A percentile compares a stretch with the other conserved stretches of the same genome.
Conservation (phyloP, 2,888 invertebrate species). For the Torymus tubicola region DNA sequence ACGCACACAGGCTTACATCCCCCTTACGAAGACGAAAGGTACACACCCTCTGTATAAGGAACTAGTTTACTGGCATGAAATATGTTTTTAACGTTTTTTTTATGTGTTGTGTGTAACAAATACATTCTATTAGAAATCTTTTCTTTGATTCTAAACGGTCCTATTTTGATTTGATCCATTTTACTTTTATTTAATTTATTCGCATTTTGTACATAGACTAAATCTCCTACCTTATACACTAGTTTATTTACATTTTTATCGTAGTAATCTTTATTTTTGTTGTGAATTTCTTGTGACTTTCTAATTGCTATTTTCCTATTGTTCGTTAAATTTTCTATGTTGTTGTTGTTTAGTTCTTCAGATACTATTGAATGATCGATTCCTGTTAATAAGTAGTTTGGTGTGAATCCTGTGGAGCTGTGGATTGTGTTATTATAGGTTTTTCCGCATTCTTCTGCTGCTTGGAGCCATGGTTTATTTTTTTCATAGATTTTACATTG, state of each 20-base stretch:
- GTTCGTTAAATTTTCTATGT: no score
- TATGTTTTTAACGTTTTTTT: constrained; percentile 57
- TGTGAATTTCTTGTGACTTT: constrained; percentile 40
- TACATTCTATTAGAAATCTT: constrained; percentile 57
- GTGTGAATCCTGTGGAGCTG: neutral
- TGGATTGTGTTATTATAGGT: no score
- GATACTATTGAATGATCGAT: neutral
- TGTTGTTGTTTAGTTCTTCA: no score
- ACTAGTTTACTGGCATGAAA: constrained; percentile 59
- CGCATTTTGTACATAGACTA: constrained; percentile 57
- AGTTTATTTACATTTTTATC: constrained; percentile 44
- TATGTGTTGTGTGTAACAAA: constrained; percentile 51
- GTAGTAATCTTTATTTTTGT: constrained; percentile 58
- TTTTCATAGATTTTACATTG: no score
- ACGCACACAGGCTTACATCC: constrained; percentile 49
- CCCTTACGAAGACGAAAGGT: constrained; percentile 13
- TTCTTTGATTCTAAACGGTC: constrained; percentile 55
- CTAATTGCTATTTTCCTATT: constrained; percentile 54
- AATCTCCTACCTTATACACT: constrained; percentile 56
- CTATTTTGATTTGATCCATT: constrained; percentile 53
- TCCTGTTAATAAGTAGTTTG: neutral
- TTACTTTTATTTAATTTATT: constrained; percentile 58
- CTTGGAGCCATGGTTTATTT: no score
- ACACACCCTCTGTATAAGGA: constrained; percentile 28
- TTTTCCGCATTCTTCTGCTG: no score